Percentiles rank a stretch among this genome's conserved stretches.
Conservation (phyloP, 2,113 vertebrate species). For the Spea multiplicata region DNA sequence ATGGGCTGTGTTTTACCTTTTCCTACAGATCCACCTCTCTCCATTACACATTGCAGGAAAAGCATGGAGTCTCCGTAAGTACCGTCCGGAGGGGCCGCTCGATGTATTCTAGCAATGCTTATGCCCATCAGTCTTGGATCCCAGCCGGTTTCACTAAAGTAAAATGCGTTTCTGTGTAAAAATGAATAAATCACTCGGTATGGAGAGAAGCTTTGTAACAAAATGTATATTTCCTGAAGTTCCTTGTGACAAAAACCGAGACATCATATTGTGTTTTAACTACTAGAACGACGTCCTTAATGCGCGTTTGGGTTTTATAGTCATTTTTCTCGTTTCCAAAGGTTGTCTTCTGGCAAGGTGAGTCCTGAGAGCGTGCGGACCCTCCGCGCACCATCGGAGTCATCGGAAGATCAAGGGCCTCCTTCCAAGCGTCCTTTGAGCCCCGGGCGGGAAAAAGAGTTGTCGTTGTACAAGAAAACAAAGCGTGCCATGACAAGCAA, state of each 20-base stretch:
- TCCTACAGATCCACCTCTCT: slow-evolving; percentile 92
- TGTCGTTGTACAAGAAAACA: slow-evolving; percentile 97
- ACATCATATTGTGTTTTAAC: too few relatives aligned
- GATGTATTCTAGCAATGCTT: too few relatives aligned
- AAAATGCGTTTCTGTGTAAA: too few relatives aligned
- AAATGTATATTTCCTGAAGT: too few relatives aligned
- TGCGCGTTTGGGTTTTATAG: too few relatives aligned
- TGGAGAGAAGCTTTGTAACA: too few relatives aligned
- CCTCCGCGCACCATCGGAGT: slow-evolving; percentile 85
- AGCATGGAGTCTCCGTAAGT: slow-evolving; percentile 99
- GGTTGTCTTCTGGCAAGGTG: slow-evolving; percentile 96
- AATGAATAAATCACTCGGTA: too few relatives aligned
- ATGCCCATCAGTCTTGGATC: too few relatives aligned
- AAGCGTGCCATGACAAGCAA: slow-evolving; percentile 96
- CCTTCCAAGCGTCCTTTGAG: slow-evolving; percentile 90
- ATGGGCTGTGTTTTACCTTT: slow-evolving; percentile 39
- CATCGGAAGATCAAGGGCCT: slow-evolving; percentile 83
- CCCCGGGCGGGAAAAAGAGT: slow-evolving; percentile 87
- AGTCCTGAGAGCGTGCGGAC: slow-evolving; percentile 95
- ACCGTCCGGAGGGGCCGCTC: slow-evolving; percentile 29
- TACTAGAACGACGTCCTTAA: too few relatives aligned
- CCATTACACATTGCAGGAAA: slow-evolving; percentile 98
- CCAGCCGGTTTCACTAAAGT: too few relatives aligned
- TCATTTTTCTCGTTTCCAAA: slow-evolving; percentile 54
- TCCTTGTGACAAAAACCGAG: too few relatives aligned